Evolutionary conservation across 2,113 vertebrate genomes (phyloP).

Genomic region (Melanotaenia duboulayi): DNA sequence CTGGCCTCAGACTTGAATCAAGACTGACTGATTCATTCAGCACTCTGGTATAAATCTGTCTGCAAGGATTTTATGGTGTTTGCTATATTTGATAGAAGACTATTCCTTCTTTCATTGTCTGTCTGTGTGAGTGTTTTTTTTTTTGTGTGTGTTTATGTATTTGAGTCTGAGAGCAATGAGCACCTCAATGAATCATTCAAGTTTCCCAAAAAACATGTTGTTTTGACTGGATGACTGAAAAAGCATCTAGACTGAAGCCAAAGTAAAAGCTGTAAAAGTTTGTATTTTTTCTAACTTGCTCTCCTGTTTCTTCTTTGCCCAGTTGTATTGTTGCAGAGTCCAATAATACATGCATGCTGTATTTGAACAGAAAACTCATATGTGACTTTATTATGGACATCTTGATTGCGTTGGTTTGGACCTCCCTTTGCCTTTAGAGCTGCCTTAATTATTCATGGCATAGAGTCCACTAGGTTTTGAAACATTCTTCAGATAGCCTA

Average conservation of each 20-base stretch:
- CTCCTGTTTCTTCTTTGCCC: not conserved
- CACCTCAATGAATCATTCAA: slow-evolving; percentile 39
- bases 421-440: too few species aligned
- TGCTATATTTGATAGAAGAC: not conserved
- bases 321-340: not conserved
- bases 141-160: slow-evolving; percentile 16
- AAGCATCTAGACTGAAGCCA: not conserved
- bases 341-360: too few species aligned
- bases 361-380: too few species aligned
- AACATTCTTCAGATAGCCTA: too few species aligned
- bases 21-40: slow-evolving; percentile 13
- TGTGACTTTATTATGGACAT: too few species aligned
- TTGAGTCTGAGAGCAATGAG: slow-evolving; percentile 11
- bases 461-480: too few species aligned
- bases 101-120: not conserved
- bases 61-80: slow-evolving; percentile 24
- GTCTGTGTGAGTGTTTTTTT: not conserved
- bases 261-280: not conserved
- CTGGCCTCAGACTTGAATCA: slow-evolving; percentile 14
- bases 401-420: too few species aligned
- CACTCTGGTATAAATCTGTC: slow-evolving; percentile 20
- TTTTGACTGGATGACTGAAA: slow-evolving; percentile 13
- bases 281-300: not conserved
- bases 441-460: too few species aligned
- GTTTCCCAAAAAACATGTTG: slow-evolving; percentile 22